Evolutionary conservation across 2,113 vertebrate species (phyloP).

Genomic region (Phodopus roborovskii): DNA sequence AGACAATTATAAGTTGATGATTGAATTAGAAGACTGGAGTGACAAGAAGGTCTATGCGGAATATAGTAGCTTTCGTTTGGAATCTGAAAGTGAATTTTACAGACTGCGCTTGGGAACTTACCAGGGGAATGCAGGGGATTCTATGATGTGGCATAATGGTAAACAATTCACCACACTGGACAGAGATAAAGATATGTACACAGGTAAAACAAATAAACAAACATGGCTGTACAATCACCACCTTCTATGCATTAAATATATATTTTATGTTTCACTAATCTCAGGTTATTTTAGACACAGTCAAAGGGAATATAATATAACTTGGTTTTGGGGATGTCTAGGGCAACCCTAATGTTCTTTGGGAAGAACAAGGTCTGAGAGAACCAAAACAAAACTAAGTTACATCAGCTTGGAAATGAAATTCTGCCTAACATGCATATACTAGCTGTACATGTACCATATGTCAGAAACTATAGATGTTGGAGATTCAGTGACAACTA

Average conservation of each 20-base stretch:
- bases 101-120: constrained; percentile 95
- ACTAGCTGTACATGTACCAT: background rate
- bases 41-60: constrained; percentile 98
- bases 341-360: background rate
- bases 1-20: constrained; percentile 95
- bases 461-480: background rate
- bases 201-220: constrained; percentile 91
- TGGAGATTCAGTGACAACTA: background rate
- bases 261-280: background rate
- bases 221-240: background rate
- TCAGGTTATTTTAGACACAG: background rate
- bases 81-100: constrained; percentile 94
- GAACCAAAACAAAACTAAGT: background rate
- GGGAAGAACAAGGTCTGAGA: background rate
- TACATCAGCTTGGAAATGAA: background rate
- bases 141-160: constrained; percentile 96
- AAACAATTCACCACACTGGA: constrained; percentile 99
- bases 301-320: background rate
- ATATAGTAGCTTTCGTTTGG: constrained; percentile 97
- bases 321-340: background rate
- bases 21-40: constrained; percentile 98
- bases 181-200: constrained; percentile 95
- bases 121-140: constrained; percentile 98
- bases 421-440: background rate
- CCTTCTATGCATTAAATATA: background rate